A percentile compares a stretch with the other conserved stretches of the same genome.
Conservation (phyloP, 2,797 vertebrate species). For the Phrynocephalus vlangalii region DNA sequence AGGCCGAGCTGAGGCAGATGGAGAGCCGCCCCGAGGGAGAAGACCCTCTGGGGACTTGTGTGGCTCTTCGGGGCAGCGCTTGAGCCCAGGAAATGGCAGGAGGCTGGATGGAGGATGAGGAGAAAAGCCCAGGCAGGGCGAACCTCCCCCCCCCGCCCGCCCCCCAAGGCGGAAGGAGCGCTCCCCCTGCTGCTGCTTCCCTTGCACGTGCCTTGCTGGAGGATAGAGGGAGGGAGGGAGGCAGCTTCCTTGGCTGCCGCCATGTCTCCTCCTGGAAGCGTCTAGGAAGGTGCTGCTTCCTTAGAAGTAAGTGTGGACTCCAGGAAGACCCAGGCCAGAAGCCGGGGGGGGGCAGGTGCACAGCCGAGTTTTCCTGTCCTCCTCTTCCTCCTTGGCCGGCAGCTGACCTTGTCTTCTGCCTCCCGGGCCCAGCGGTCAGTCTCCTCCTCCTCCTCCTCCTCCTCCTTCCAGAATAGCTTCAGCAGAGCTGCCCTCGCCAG, state of each 20-base stretch:
- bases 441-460: too few species aligned
- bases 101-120: too few species aligned
- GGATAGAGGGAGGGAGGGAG: neutral
- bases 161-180: too few species aligned
- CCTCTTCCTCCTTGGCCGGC: too few species aligned
- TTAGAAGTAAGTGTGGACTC: neutral
- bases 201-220: neutral
- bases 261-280: neutral
- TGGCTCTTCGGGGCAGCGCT: neutral
- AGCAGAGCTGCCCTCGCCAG: conserved; percentile 4
- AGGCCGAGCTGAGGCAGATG: neutral
- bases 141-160: too few species aligned
- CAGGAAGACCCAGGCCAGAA: too few species aligned
- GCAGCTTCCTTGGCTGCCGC: neutral
- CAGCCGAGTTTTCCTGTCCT: neutral
- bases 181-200: neutral
- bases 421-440: too few species aligned
- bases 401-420: too few species aligned
- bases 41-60: neutral
- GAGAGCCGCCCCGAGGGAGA: too few species aligned
- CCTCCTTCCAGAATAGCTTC: conserved; percentile 25
- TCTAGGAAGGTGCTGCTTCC: neutral
- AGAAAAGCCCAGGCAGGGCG: neutral
- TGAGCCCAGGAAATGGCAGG: neutral
- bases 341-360: too few species aligned